These are phyloP conservation scores for Palaemon carinicauda DNA, from an alignment of 1,140 invertebrate species.

Conservation along the genomic window DNA sequence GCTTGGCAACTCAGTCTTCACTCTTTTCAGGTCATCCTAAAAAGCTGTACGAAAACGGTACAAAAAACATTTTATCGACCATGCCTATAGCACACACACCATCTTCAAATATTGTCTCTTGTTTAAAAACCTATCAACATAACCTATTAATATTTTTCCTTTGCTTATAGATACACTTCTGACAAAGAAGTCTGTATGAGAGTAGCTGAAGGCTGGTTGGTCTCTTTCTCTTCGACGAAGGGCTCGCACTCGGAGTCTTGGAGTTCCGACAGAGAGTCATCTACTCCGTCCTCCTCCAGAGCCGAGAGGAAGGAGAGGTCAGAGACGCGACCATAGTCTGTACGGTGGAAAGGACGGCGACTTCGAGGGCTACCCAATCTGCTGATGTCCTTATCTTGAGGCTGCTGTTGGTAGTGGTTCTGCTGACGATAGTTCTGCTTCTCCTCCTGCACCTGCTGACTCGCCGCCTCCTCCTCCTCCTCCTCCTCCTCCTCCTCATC, in stretches of 20 bases:
- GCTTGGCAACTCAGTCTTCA: too few species aligned
- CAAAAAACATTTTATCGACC: too few species aligned
- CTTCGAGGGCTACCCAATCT: slow-evolving; percentile 38
- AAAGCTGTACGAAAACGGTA: too few species aligned
- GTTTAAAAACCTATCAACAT: too few species aligned
- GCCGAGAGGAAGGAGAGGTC: slow-evolving; percentile 46
- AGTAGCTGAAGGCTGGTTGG: slow-evolving; percentile 24
- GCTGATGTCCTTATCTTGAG: not conserved
- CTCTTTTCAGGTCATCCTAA: too few species aligned
- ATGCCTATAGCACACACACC: too few species aligned
- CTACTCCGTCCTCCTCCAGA: slow-evolving; percentile 34
- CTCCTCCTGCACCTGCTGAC: too few species aligned
- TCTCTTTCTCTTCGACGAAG: not conserved
- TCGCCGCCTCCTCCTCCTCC: too few species aligned
- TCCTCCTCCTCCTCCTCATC: not conserved
- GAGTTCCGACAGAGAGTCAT: slow-evolving; percentile 38
- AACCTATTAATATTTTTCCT: not conserved
- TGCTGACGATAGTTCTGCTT: too few species aligned
- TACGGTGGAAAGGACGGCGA: slow-evolving; percentile 44
- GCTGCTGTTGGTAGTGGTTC: too few species aligned
- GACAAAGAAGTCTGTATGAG: slow-evolving; percentile 46
- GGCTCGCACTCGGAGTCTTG: slow-evolving; percentile 38
- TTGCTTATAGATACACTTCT: slow-evolving; percentile 31
- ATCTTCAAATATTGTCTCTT: too few species aligned
- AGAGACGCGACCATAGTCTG: slow-evolving; percentile 40